Conservation (phyloP, 2,113 vertebrate genomes). For the Empidonax traillii region DNA sequence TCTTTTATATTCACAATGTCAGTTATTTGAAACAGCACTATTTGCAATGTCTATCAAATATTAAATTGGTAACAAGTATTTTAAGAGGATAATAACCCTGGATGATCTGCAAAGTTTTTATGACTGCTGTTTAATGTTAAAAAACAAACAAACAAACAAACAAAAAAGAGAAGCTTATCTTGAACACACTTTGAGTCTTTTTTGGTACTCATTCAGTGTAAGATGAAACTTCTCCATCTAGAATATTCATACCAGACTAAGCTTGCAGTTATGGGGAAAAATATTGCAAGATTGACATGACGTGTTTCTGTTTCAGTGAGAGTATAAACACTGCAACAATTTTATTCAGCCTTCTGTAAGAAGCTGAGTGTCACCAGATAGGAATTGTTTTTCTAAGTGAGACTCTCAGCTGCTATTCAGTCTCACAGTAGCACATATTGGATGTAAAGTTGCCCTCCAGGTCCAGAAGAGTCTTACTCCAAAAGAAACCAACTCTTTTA, state of each 20-base stretch:
- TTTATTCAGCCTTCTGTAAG: not conserved
- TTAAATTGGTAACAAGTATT: not conserved
- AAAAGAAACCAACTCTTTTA: not conserved
- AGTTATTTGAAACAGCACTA: not conserved
- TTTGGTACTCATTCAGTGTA: not conserved
- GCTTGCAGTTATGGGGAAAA: not conserved
- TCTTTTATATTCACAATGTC: not conserved
- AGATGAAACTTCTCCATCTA: not conserved
- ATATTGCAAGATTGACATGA: not conserved
- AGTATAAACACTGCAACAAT: not conserved
- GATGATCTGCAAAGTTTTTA: not conserved
- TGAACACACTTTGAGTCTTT: not conserved
- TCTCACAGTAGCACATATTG: not conserved
- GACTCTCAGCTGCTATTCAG: not conserved
- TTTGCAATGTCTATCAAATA: not conserved
- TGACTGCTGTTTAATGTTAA: not conserved
- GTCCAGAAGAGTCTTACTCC: not conserved
- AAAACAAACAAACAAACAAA: not conserved
- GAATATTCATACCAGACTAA: not conserved
- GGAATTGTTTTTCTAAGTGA: not conserved
- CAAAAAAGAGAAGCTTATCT: not conserved
- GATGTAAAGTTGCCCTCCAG: not conserved
- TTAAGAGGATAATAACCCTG: not conserved
- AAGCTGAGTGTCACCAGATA: not conserved
- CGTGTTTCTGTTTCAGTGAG: not conserved